Evolutionary conservation across 1,140 invertebrate species (phyloP).

Genomic region (Scaptomyza pallida): DNA sequence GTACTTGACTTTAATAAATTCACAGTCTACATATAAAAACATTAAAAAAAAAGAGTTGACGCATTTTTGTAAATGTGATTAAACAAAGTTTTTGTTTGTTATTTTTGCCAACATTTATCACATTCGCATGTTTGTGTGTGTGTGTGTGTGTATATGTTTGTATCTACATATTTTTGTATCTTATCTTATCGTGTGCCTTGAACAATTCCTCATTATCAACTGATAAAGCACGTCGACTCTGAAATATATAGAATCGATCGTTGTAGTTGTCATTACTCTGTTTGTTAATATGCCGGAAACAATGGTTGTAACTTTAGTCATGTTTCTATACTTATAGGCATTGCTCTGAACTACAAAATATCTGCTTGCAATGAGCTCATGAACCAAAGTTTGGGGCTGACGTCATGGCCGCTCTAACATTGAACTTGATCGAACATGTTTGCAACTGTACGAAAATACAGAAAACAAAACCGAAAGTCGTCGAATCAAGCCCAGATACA

Average conservation of each 20-base stretch:
- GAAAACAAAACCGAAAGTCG: not conserved
- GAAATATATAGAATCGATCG: constrained; percentile 25
- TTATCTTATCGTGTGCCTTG: constrained; percentile 44
- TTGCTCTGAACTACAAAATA: not conserved
- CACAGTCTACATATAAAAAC: not conserved
- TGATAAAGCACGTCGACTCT: constrained; percentile 29
- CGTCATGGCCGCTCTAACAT: constrained; percentile 21
- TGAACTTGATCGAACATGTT: constrained; percentile 17
- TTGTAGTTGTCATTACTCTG: constrained; percentile 27
- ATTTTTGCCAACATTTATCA: constrained; percentile 13
- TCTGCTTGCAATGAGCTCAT: constrained; percentile 30
- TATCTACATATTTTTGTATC: constrained; percentile 30
- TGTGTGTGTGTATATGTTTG: constrained; percentile 25
- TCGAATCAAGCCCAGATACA: not conserved
- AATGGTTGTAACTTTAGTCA: constrained; percentile 48
- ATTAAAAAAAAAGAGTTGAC: constrained; percentile 1
- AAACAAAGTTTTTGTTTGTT: not conserved
- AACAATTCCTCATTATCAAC: constrained; percentile 50
- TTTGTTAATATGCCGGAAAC: constrained; percentile 45
- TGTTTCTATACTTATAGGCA: not conserved
- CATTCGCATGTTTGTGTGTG: not conserved
- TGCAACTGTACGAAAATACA: not conserved
- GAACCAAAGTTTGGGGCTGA: constrained; percentile 23
- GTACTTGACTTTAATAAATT: constrained; percentile 19
- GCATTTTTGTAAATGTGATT: too few species aligned